Evolutionary conservation across 2,113 vertebrate genomes (phyloP).

Genomic region (Antechinus flavipes): DNA sequence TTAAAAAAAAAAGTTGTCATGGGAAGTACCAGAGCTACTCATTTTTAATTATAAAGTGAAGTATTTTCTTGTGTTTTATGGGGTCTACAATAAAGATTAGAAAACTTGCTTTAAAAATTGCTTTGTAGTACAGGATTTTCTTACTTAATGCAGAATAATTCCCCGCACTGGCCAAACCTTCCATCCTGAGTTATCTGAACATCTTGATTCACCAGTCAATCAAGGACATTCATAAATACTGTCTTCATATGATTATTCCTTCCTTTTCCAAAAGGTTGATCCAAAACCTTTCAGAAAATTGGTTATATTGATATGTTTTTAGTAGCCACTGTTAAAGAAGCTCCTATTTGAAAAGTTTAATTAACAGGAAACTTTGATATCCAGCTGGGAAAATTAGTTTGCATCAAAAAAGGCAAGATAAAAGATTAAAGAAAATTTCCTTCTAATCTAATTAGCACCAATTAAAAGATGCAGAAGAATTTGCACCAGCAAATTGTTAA

Average conservation of each 20-base stretch:
- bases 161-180: neutral
- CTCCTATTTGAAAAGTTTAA: constrained; percentile 90
- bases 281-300: constrained; percentile 38
- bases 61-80: constrained; percentile 44
- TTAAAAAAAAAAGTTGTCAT: constrained; percentile 53
- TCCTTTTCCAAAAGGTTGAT: constrained; percentile 52
- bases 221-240: constrained; percentile 34
- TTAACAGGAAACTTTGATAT: constrained; percentile 89
- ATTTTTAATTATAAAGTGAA: constrained; percentile 30
- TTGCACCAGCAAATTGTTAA: constrained; percentile 91
- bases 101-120: neutral
- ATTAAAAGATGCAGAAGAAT: constrained; percentile 92
- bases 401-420: constrained; percentile 89
- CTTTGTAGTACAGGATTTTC: neutral
- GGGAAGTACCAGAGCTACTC: neutral
- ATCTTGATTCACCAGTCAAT: constrained; percentile 26
- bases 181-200: constrained; percentile 8
- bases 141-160: constrained; percentile 50
- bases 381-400: constrained; percentile 91
- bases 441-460: constrained; percentile 95
- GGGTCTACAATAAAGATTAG: neutral
- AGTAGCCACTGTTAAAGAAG: constrained; percentile 64
- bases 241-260: constrained; percentile 43
- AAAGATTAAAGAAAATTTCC: constrained; percentile 89
- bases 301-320: constrained; percentile 56